A percentile compares a stretch with the other conserved stretches of the same genome.
Evolutionary conservation across 1,140 invertebrate species (phyloP).

Genomic region (Pararge aegeria): DNA sequence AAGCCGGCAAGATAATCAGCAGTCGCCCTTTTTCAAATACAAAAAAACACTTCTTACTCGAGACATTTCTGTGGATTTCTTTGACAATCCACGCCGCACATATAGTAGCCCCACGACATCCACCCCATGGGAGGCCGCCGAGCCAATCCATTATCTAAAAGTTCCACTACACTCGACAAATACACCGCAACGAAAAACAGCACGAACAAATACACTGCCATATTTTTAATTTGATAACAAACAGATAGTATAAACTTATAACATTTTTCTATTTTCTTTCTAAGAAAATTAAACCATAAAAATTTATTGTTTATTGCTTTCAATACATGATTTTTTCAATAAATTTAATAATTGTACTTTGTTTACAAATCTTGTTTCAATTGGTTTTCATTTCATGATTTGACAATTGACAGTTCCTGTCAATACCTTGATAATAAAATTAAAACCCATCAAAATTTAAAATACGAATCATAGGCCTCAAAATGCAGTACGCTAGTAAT

Average conservation of each 20-base stretch:
- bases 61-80: slow-evolving; percentile 85
- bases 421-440: too few species aligned
- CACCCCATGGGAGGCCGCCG: slow-evolving; percentile 91
- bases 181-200: slow-evolving; percentile 26
- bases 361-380: too few species aligned
- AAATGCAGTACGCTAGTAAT: not conserved
- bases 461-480: not conserved
- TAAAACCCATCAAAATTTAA: not conserved
- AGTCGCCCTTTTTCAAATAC: too few species aligned
- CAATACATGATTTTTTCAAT: too few species aligned
- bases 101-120: slow-evolving; percentile 89
- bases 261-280: not conserved
- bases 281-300: too few species aligned
- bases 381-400: too few species aligned
- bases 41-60: slow-evolving; percentile 62
- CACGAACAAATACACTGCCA: slow-evolving; percentile 20
- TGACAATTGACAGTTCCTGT: too few species aligned
- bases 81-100: slow-evolving; percentile 85
- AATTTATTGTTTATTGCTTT: too few species aligned
- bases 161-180: slow-evolving; percentile 35
- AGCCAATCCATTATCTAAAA: slow-evolving; percentile 90
- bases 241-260: not conserved
- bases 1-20: too few species aligned
- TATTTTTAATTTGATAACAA: slow-evolving; percentile 9
- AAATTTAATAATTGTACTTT: too few species aligned